Base-by-base conservation (phyloP, 1,140 invertebrate species). In the Drosophila arawakana region DNA sequence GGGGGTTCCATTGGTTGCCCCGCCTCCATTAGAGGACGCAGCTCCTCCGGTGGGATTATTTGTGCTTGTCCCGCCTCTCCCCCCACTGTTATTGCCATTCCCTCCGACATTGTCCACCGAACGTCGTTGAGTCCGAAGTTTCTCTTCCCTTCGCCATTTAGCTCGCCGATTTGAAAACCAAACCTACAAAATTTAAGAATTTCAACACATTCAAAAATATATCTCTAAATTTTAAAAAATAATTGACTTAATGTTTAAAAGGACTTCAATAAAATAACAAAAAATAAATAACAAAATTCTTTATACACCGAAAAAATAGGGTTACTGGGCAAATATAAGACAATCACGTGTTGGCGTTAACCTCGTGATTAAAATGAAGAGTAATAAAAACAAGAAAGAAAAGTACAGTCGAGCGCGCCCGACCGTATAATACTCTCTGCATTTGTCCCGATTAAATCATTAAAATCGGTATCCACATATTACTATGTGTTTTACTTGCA, bases 81-180 rank as follows among this genome's bases (percentile, higher is more conserved):
- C 25, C 25, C 25, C 25, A 30, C 25, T 30, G 25, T 30, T 30
- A 30, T 30, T 30, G 46, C 73, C 71, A n/a, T 44, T 59, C 41
- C 70, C 69, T 2, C 35, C 69, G 8, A 82, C 74, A 54, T 75
- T 78, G 75, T 95, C 95, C 47, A 94, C 95, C 73, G 94, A 94
- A 67, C 96, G 94, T 59, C 97, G 93, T 93, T 98, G 97, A 92
- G 96, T 98, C 52, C 98, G 95, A 76, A 99, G 94, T 94, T 99
- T 99, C 93, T 99, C 98, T 93, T 99, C 99, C 44, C 99, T 95
- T 75, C 98, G 95, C 98, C 98, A 99, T 95, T 99, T 99, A 63
- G 98, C 99, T 71, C 99, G 95, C 62, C 98, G 95, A 94, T 99
- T 99, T 70, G 97, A 98, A 94, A 99, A 99, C 98, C 98, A 99